Evolutionary conservation across 2,113 vertebrate species (phyloP).

Genomic region (Actenoides hombroni): DNA sequence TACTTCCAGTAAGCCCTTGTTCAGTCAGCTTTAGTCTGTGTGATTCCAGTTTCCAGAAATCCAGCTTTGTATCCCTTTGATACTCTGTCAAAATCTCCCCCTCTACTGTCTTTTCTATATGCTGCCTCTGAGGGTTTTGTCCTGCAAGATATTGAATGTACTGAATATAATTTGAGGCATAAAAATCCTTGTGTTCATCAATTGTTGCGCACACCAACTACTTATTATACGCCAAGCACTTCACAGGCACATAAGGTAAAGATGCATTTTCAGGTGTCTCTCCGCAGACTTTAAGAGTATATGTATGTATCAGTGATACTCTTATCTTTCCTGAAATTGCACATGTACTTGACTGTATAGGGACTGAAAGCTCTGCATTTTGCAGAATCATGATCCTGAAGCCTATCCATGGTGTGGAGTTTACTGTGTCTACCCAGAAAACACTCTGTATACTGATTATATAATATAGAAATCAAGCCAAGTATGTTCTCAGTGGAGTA

Average conservation of each 20-base stretch:
- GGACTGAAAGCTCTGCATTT: not conserved
- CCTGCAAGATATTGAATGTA: not conserved
- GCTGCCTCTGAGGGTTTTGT: not conserved
- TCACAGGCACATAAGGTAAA: not conserved
- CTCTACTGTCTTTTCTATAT: not conserved
- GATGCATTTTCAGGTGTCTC: not conserved
- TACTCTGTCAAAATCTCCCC: not conserved
- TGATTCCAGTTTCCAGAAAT: slow-evolving; percentile 1
- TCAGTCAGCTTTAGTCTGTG: not conserved
- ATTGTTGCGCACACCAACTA: not conserved
- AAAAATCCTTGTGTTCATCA: not conserved
- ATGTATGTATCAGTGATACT: not conserved
- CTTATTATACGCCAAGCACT: not conserved
- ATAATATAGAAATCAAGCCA: not conserved
- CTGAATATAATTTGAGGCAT: not conserved
- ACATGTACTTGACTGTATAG: not conserved
- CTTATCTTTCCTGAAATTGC: not conserved
- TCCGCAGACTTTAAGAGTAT: not conserved
- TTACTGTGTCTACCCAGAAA: not conserved
- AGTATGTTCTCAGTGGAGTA: accelerated
- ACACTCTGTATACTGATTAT: not conserved
- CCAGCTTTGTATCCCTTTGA: not conserved
- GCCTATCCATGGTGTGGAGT: not conserved
- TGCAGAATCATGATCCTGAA: not conserved
- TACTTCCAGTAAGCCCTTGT: not conserved